Conservation (phyloP, 2,113 vertebrate genomes). For the Hemiprocne comata region DNA sequence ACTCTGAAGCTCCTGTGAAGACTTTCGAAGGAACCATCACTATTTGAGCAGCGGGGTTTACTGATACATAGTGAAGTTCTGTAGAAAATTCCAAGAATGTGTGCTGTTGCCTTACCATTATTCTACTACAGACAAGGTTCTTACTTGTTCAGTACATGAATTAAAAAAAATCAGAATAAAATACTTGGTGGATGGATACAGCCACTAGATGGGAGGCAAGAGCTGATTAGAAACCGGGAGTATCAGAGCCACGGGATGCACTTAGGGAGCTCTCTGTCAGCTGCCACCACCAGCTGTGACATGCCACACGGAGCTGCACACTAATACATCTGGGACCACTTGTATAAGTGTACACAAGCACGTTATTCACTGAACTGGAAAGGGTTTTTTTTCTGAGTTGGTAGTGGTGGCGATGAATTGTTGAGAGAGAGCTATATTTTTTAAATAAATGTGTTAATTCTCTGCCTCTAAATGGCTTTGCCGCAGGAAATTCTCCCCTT, state of each 20-base stretch:
- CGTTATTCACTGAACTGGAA: not conserved
- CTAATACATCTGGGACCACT: not conserved
- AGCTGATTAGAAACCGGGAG: not conserved
- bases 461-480: not conserved
- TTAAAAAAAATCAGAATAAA: not conserved
- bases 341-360: not conserved
- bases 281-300: not conserved
- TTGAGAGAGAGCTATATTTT: not conserved
- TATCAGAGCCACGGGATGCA: too few species aligned
- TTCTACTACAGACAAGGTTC: not conserved
- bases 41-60: not conserved
- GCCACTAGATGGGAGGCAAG: slow-evolving; percentile 62
- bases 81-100: not conserved
- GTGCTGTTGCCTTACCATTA: not conserved
- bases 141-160: not conserved
- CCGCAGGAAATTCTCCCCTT: not conserved
- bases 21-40: not conserved
- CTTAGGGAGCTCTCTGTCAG: not conserved
- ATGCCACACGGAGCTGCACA: not conserved
- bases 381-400: not conserved
- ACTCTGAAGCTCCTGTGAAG: not conserved
- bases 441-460: not conserved
- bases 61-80: not conserved
- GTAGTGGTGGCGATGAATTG: not conserved
- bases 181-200: not conserved